These are phyloP conservation scores for Dromas ardeola DNA, from an alignment of 2,113 vertebrate genomes.

Conservation along the genomic window DNA sequence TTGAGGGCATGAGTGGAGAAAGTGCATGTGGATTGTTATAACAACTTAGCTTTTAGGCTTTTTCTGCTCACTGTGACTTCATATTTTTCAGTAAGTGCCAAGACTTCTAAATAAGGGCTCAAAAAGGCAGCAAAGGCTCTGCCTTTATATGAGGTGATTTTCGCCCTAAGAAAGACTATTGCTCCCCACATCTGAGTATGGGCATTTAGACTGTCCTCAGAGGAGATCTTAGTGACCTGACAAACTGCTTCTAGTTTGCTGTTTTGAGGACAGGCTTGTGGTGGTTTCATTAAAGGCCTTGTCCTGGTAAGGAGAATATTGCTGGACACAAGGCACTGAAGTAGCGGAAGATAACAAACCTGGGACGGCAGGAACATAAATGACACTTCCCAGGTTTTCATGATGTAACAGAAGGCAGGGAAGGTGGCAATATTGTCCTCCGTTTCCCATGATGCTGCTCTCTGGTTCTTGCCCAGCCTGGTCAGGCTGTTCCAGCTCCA, in stretches of 20 bases:
- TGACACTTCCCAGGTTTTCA: neutral
- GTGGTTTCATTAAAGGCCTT: neutral
- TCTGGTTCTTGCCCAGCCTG: neutral
- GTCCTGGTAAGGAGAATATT: neutral
- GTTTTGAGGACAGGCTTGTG: neutral
- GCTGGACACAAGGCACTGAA: neutral
- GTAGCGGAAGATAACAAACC: neutral
- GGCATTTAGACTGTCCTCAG: neutral
- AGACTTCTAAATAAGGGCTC: neutral
- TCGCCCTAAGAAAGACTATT: neutral
- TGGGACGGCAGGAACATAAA: neutral
- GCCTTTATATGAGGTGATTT: neutral
- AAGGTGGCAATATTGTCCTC: accelerated
- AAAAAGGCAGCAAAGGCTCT: neutral
- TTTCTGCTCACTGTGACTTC: neutral
- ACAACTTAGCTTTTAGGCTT: neutral
- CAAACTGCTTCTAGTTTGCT: neutral
- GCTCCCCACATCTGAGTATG: accelerated
- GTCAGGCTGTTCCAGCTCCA: neutral
- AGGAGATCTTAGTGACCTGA: neutral
- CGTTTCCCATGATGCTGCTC: neutral
- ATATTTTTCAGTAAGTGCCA: neutral
- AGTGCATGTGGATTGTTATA: neutral
- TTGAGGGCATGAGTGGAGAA: neutral
- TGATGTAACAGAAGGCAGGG: neutral